These are phyloP conservation scores for Carapus acus DNA, from an alignment of 2,797 vertebrate species.

Conservation along the genomic window DNA sequence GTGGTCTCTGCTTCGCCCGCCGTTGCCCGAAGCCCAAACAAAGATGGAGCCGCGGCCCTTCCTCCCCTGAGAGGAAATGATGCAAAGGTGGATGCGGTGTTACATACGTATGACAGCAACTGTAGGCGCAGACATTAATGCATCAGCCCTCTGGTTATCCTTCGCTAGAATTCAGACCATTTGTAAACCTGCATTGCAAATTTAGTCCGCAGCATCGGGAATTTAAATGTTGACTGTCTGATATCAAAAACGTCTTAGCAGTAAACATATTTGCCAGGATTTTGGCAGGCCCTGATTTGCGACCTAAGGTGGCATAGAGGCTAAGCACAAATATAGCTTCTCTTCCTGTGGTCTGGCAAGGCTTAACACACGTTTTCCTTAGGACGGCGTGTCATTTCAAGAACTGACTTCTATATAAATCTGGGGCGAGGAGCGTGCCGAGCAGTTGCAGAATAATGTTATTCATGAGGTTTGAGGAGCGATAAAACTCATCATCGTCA, in stretches of 20 bases:
- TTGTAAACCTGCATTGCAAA: background rate
- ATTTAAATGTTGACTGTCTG: background rate
- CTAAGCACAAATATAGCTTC: background rate
- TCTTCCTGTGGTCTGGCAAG: background rate
- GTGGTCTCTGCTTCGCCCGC: conserved; percentile 94
- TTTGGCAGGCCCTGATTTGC: background rate
- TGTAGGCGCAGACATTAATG: background rate
- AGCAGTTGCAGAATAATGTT: background rate
- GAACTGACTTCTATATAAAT: background rate
- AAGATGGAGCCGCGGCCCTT: conserved; percentile 93
- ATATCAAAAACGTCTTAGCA: background rate
- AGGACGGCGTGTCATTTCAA: background rate
- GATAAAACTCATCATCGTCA: no score
- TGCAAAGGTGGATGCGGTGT: no score
- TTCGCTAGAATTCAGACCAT: background rate
- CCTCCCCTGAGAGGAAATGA: conserved; percentile 79
- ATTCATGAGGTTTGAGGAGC: background rate
- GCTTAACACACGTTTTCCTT: background rate
- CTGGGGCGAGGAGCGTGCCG: background rate
- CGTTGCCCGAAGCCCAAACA: conserved; percentile 97
- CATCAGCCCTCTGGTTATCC: background rate
- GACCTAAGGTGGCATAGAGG: background rate
- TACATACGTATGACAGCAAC: no score
- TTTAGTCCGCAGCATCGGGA: no score
- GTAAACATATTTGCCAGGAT: background rate